Evolutionary conservation across 2,113 vertebrate species (phyloP).

Genomic region (Empidonax alnorum): DNA sequence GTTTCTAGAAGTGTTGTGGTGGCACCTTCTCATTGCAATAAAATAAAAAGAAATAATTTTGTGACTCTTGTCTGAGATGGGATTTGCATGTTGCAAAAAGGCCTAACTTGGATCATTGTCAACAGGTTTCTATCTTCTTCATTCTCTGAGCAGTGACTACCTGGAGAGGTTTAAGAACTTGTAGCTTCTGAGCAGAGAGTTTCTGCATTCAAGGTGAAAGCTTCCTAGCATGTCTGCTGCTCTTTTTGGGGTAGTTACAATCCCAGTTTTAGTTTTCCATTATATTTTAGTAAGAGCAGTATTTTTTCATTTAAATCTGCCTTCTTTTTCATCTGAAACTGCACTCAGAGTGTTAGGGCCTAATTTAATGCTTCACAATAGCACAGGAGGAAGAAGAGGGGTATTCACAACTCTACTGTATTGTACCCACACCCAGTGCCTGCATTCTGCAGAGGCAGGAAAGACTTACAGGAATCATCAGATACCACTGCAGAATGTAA

Average conservation of each 20-base stretch:
- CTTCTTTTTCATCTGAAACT: background rate
- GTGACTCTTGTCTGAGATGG: background rate
- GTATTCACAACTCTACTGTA: background rate
- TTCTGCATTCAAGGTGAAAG: background rate
- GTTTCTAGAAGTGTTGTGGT: background rate
- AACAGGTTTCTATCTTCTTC: background rate
- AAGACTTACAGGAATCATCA: background rate
- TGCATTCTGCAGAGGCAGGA: background rate
- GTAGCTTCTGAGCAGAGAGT: background rate
- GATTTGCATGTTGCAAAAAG: background rate
- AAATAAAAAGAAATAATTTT: background rate
- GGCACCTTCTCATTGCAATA: background rate
- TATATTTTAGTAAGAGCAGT: background rate
- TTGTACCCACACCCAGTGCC: fast-evolving
- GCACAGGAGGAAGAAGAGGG: background rate
- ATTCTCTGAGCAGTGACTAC: background rate
- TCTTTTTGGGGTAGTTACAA: background rate
- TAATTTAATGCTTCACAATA: background rate
- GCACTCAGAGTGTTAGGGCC: background rate
- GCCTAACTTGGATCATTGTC: background rate
- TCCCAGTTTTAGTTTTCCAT: background rate
- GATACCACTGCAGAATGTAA: background rate
- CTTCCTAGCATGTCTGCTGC: background rate
- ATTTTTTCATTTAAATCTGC: background rate
- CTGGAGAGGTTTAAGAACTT: background rate